Conservation (phyloP, 2,113 vertebrate genomes). For the Mobula birostris region DNA sequence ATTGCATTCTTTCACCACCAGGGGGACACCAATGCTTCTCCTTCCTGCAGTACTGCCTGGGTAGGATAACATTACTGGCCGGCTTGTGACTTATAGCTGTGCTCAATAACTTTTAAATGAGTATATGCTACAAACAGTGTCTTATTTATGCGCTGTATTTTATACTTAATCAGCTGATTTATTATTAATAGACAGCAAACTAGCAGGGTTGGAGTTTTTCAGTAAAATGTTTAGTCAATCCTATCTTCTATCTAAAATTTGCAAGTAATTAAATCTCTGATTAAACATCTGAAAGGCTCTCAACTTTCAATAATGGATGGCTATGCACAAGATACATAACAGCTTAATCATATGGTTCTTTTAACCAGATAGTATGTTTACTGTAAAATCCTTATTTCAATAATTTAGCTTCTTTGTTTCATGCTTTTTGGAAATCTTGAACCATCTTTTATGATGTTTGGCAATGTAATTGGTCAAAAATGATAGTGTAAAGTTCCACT, state of each 20-base stretch:
- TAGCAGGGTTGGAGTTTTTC: conserved; percentile 19
- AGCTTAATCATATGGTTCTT: not conserved
- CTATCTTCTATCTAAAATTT: not conserved
- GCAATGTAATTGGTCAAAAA: not conserved
- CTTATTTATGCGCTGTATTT: conserved; percentile 31
- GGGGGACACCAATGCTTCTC: conserved; percentile 35
- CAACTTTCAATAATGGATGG: conserved; percentile 16
- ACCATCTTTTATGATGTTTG: not conserved
- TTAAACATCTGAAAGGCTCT: conserved; percentile 6
- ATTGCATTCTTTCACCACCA: conserved; percentile 36
- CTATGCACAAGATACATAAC: not conserved
- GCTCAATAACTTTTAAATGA: conserved; percentile 31
- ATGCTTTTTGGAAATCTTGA: not conserved
- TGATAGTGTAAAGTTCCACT: not conserved
- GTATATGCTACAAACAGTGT: conserved; percentile 34
- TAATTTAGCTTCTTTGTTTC: not conserved
- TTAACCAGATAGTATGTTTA: conserved; percentile 25
- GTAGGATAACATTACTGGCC: conserved; percentile 37
- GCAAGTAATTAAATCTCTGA: not conserved
- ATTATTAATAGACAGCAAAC: conserved; percentile 16
- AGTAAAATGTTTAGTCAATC: not conserved
- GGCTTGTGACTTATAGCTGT: conserved; percentile 30
- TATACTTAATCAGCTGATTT: conserved; percentile 10
- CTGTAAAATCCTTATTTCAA: not conserved
- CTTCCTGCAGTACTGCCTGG: conserved; percentile 37